Base-by-base conservation (phyloP, 2,113 vertebrate species). In the Nematolebias whitei region DNA sequence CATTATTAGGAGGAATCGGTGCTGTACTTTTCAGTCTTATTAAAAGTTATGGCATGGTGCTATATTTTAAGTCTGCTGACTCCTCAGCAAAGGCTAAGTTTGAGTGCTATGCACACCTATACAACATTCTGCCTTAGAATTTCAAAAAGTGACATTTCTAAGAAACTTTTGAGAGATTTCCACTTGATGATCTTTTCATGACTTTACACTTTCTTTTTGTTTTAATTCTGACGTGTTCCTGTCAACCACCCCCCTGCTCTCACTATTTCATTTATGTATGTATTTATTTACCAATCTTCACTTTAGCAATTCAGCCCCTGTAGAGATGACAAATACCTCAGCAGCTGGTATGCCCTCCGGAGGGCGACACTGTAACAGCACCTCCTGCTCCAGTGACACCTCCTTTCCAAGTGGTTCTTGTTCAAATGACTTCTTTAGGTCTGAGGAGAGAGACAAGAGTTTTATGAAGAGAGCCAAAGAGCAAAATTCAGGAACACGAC, bases 351-450 rank as follows among this genome's bases (percentile, higher is more conserved):
- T 95, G 64, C 96, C 97, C 92, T 97, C 96, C 0, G 97, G 97
- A 65, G 97, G 97, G 26, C 96, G 95, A 82, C 97, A 98, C 80
- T 98, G 96, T 16, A 98, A 90, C 63, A 98, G 91, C 55, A 98
- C 96, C 80, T 98, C 96, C 88, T 98, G 97, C 65, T 98, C 95
- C 87, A 98, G 84, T 38, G 95, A 96, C 0, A 98, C 97, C 88
- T 98, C 96, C 71, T 97, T 97, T 45, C 97, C 97, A 70, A 98
- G 72, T 1, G 97, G 97, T 64, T 98, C 97, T 83, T 97, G 96
- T 66, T 98, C 96, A 11, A 98, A 98, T 12, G 94, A 94, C 80
- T 98, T 98, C 81, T 94, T 94, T 41, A 98, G 90, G 89, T 98
- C 96, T 98, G 76, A 2, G 67, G 63, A 69, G 44, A 82, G 44